Evolutionary conservation across 1,140 invertebrate species (phyloP), one percentile per base, ranked within the genome.

Genomic region (Cyphomyrmex costatus): DNA sequence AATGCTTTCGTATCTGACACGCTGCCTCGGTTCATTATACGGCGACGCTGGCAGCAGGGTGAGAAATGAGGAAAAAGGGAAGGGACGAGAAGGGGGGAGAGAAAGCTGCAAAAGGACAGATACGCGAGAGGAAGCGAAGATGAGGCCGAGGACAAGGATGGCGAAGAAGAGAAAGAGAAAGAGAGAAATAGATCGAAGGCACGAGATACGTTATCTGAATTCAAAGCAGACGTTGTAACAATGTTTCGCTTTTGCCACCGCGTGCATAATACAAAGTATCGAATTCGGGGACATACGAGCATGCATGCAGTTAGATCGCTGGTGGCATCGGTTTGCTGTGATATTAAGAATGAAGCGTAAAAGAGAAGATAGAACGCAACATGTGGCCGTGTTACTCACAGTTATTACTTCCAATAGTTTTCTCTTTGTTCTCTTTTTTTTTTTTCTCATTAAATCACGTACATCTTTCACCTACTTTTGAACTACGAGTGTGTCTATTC

Each of bases 161-260:
- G 51, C 21, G 63, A 78, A 77, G 74, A 61, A 71, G 65, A 42
- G 87, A 76, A 78, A 53, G 77, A 89, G 87, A 63, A 83, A 86
- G 66, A 79, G 83, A 88, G 82, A 77, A 66, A 80, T 56, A 88
- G 90, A 91, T 91, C 85, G 86, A 88, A 83, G 86, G 86, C 79
- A 74, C 66, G 84, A 88, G 90, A 91, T 91, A 91, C 85, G 90
- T 90, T 91, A 91, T 91, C 90, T 91, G 89, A 91, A 91, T 91
- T 91, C 86, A 88, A 91, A 91, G 89, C 87, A 91, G 88, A 90
- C 80, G 46, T 30, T 84, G 73, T 89, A 90, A 91, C 89, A 89
- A 91, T 91, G 87, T 90, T 90, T 88, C 86, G 86, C 85, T 88
- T 76, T 83, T 86, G 88, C 77, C 58, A 58, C 76, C 36, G 71